Base-by-base conservation (phyloP, 2,888 invertebrate species). In the Hipparchia sbordonii region DNA sequence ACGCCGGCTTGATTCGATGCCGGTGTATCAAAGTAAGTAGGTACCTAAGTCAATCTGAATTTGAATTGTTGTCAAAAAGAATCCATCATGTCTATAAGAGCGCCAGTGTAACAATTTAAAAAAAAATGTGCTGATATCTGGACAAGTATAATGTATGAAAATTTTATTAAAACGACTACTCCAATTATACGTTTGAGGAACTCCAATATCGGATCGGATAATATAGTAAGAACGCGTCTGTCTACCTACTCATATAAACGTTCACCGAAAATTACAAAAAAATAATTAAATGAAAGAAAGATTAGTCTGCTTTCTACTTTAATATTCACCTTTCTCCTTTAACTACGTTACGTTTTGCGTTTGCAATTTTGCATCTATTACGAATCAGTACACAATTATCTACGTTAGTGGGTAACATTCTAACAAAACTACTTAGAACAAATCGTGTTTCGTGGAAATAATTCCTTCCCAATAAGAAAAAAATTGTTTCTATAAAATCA, bases 401-500 rank as follows among this genome's bases (percentile, higher is more conserved):
- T 52, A 52, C 59, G 59, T 33, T 33, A 59, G 7, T 59, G 23
- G 33, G 59, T 9, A 8, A 33, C 33, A 59, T 9, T 59, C 10
- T 23, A 59, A 33, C 56, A 13, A 56, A 56, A 6, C 56, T 56
- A 6, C 6, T 6, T 56, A n/a, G 7, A 56, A 13, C 0, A 56
- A 13, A 56, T 13, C n/a, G 13, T 8, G 7, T 6, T 13, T 13
- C 6, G 0, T 56, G 2, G 54, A 52, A 12, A 12, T 52, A 12
- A 52, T 5, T 56, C 2, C 7, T 56, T 13, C 2, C 13, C 13
- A 60, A 60, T 60, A 39, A 45, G 6, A 62, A 62, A 8, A 23
- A 51, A 33, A 65, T 52, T 51, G 6, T 62, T 51, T 63, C 63
- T 51, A 63, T 23, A 52, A 63, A 65, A 65, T 51, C 51, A 65